phyloP scores from a whole-genome alignment of 2,113 vertebrate species.

The Pycnonotus jocosus region DNA sequence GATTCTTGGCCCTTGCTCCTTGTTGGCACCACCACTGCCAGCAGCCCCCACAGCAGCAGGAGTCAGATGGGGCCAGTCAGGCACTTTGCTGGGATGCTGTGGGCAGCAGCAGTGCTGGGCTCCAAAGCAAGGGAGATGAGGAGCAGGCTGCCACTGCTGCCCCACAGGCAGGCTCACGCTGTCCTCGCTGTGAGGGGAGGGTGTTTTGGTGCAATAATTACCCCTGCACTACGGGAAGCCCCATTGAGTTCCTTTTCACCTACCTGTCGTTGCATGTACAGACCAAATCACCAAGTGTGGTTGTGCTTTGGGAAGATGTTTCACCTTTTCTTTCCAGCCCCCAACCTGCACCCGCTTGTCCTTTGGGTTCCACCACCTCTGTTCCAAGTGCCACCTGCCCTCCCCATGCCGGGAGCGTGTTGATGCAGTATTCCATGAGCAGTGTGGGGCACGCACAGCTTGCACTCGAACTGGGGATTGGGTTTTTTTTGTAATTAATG shows the following conservation, averaged over 20 bases:
- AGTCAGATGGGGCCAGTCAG: accelerated
- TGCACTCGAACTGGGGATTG: slow-evolving; percentile 42
- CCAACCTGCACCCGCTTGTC: background rate
- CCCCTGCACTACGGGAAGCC: slow-evolving; percentile 38
- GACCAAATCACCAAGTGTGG: slow-evolving; percentile 12
- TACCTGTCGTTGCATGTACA: slow-evolving; percentile 45
- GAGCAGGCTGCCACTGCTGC: background rate
- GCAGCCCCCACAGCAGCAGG: background rate
- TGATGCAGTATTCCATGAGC: slow-evolving; percentile 62
- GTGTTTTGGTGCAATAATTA: slow-evolving; percentile 53
- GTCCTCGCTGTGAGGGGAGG: slow-evolving; percentile 6
- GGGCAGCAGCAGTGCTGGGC: background rate
- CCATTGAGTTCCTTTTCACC: slow-evolving; percentile 11
- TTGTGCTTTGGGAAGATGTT: slow-evolving; percentile 18
- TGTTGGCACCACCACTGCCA: background rate
- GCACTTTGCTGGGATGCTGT: background rate
- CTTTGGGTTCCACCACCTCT: background rate
- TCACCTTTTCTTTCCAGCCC: slow-evolving; percentile 19
- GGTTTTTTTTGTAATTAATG: slow-evolving; percentile 40
- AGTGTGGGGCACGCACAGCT: slow-evolving; percentile 26
- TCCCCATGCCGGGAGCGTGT: slow-evolving; percentile 27
- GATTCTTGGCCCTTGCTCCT: background rate
- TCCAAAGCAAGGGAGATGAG: background rate
- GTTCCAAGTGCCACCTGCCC: slow-evolving; percentile 32
- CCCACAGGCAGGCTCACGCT: background rate